phyloP scores from a whole-genome alignment of 2,888 invertebrate genomes.

The Silvanus unidentatus region DNA sequence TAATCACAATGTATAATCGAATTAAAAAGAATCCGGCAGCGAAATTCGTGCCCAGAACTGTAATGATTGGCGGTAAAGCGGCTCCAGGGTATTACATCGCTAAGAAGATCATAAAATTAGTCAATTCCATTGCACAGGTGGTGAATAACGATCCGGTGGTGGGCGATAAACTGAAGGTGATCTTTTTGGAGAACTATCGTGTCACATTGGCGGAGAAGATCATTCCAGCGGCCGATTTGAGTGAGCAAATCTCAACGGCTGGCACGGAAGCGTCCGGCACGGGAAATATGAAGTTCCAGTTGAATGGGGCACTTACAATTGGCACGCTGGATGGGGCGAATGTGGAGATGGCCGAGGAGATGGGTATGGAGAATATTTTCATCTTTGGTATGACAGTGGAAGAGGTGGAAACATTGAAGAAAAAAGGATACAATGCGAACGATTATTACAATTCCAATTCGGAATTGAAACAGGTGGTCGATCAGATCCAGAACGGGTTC shows the following conservation, averaged over 20 bases:
- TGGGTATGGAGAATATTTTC: conserved; percentile 94
- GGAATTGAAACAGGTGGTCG: conserved; percentile 88
- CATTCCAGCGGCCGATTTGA: conserved; percentile 97
- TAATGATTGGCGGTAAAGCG: conserved; percentile 97
- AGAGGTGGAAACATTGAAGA: conserved; percentile 71
- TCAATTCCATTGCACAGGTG: conserved; percentile 86
- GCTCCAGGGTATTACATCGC: conserved; percentile 98
- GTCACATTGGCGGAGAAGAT: conserved; percentile 98
- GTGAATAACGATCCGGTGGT: conserved; percentile 98
- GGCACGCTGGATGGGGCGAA: conserved; percentile 99
- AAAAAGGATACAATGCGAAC: conserved; percentile 82
- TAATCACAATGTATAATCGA: conserved; percentile 93
- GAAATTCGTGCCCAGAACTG: conserved; percentile 82
- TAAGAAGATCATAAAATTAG: conserved; percentile 96
- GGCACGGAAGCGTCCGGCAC: conserved; percentile 99
- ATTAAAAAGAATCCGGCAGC: conserved; percentile 90
- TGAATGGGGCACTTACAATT: conserved; percentile 97
- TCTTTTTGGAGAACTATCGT: conserved; percentile 96
- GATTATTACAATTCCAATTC: conserved; percentile 87
- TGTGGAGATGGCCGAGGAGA: conserved; percentile 99
- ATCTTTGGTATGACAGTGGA: conserved; percentile 92
- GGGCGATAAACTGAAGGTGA: conserved; percentile 89
- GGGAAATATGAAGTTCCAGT: conserved; percentile 98
- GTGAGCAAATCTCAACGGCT: conserved; percentile 98
- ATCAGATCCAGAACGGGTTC: conserved; percentile 94